Conservation (phyloP, 2,797 vertebrate species). For the Sebastes variabilis region DNA sequence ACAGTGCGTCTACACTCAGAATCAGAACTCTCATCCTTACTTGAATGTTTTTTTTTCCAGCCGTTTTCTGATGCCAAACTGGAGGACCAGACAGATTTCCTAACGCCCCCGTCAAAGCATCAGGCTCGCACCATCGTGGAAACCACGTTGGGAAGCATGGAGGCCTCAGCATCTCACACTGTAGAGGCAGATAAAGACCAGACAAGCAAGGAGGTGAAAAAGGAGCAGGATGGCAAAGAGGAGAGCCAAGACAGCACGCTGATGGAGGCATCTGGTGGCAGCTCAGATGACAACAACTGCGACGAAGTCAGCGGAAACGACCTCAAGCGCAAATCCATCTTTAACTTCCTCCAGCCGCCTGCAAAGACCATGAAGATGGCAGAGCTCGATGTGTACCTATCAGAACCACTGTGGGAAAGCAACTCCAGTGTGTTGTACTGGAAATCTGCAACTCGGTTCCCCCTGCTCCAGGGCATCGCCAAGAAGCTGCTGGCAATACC, state of each 20-base stretch:
- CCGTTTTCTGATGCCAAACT: constrained; percentile 69
- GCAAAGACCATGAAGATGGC: constrained; percentile 64
- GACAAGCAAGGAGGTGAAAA: not conserved
- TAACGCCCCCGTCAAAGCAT: constrained; percentile 69
- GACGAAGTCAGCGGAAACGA: not conserved
- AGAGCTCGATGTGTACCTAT: constrained; percentile 76
- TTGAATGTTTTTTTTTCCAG: constrained; percentile 50
- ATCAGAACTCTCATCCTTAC: not conserved
- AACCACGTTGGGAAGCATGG: constrained; percentile 27
- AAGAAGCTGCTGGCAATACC: constrained; percentile 77
- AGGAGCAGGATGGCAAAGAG: constrained; percentile 12
- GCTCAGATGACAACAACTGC: constrained; percentile 31
- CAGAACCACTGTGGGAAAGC: constrained; percentile 67
- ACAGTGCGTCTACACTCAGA: not conserved
- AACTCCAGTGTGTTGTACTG: constrained; percentile 71
- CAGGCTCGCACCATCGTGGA: constrained; percentile 65
- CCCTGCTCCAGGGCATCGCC: constrained; percentile 68
- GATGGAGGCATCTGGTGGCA: constrained; percentile 7
- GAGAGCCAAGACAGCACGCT: not conserved
- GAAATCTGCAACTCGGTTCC: constrained; percentile 74
- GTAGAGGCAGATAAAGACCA: constrained; percentile 12
- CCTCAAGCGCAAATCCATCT: constrained; percentile 73
- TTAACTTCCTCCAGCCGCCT: constrained; percentile 56
- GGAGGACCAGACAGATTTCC: constrained; percentile 32
- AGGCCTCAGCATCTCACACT: not conserved